These are phyloP conservation scores for Leptinotarsa lineolata DNA, from an alignment of 1,140 invertebrate genomes.

Conservation along the genomic window DNA sequence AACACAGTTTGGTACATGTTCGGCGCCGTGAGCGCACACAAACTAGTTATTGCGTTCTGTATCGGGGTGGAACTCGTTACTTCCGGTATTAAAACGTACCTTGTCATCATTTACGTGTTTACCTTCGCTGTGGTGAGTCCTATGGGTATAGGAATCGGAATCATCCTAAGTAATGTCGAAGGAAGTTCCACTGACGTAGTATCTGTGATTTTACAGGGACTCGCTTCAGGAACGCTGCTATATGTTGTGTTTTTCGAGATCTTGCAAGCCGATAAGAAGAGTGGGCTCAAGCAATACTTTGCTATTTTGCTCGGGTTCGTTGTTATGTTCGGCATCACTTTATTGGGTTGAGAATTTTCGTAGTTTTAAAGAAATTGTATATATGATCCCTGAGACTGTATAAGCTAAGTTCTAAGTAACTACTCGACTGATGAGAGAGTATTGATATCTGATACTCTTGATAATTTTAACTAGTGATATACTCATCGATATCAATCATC, in stretches of 20 bases:
- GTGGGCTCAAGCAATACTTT: slow-evolving; percentile 69
- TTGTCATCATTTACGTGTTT: slow-evolving; percentile 58
- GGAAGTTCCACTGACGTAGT: slow-evolving; percentile 39
- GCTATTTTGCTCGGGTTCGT: slow-evolving; percentile 75
- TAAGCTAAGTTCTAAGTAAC: no score
- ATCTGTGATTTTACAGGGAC: slow-evolving; percentile 60
- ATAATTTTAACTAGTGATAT: no score
- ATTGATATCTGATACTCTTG: no score
- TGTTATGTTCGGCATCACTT: slow-evolving; percentile 70
- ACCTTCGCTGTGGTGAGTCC: slow-evolving; percentile 62
- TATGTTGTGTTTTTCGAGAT: slow-evolving; percentile 75
- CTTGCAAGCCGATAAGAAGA: slow-evolving; percentile 61
- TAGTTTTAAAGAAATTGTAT: no score
- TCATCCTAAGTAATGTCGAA: slow-evolving; percentile 47
- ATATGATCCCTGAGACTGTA: no score
- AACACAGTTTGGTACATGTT: slow-evolving; percentile 69
- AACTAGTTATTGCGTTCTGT: slow-evolving; percentile 64
- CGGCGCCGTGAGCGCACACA: slow-evolving; percentile 63
- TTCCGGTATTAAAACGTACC: slow-evolving; percentile 46
- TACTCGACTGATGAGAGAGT: no score
- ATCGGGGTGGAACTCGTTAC: slow-evolving; percentile 60
- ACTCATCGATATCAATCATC: no score
- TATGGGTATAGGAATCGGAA: slow-evolving; percentile 61
- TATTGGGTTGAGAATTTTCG: neutral
- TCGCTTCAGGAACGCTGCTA: slow-evolving; percentile 68